Conservation (phyloP, 92 coral and sea anemone species). For the Epizoanthus stellaris region DNA sequence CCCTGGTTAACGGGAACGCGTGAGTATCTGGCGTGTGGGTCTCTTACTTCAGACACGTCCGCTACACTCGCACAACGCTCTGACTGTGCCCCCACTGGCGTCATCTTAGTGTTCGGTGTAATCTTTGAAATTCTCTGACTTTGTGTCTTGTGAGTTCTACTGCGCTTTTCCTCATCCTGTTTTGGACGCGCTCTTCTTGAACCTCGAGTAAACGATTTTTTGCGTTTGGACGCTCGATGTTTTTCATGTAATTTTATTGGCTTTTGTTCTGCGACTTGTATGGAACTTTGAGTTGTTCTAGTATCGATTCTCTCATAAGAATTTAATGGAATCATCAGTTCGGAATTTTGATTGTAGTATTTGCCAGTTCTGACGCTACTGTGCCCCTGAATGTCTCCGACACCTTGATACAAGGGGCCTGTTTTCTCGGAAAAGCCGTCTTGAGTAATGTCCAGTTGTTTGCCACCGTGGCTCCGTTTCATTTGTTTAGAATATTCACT, state of each 20-base stretch:
- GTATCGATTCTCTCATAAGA: neutral
- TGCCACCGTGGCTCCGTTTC: neutral
- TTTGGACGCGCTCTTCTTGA: slow-evolving; percentile 14
- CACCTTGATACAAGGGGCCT: neutral
- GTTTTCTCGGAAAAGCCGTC: neutral
- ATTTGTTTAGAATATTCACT: neutral
- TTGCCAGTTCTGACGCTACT: neutral
- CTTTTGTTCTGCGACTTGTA: slow-evolving; percentile 2
- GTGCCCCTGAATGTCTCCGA: neutral
- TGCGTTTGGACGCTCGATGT: slow-evolving; percentile 15
- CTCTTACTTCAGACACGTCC: neutral
- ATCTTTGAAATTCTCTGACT: neutral
- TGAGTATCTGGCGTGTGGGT: neutral
- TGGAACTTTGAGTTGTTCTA: neutral
- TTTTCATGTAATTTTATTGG: neutral
- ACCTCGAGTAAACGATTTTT: slow-evolving; percentile 21
- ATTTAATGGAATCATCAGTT: neutral
- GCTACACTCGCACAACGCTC: neutral
- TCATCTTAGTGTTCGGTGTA: neutral
- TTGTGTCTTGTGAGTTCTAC: neutral
- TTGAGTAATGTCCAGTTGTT: neutral
- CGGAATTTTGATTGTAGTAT: neutral
- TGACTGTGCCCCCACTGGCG: neutral
- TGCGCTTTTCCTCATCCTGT: neutral
- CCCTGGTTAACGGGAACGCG: neutral